These are phyloP conservation scores for Nesoenas mayeri DNA, from an alignment of 2,113 vertebrate genomes.

Conservation along the genomic window DNA sequence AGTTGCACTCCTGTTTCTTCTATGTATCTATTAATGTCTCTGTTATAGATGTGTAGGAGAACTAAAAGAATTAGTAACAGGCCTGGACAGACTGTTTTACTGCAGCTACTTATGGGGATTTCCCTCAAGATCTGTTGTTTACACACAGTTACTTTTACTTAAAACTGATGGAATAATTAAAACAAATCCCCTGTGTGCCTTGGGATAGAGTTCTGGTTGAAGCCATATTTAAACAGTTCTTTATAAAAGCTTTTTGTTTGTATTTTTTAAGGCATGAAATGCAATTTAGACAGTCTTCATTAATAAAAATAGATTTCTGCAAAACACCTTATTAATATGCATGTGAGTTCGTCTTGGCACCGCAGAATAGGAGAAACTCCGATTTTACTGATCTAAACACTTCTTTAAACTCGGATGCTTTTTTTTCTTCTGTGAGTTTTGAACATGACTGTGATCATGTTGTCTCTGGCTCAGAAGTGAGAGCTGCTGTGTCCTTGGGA, in stretches of 20 bases:
- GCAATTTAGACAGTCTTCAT: slow-evolving; percentile 21
- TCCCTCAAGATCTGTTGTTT: slow-evolving; percentile 46
- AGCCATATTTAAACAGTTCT: not conserved
- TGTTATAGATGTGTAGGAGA: not conserved
- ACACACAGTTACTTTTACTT: slow-evolving; percentile 55
- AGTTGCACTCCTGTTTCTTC: not conserved
- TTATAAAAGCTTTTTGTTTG: not conserved
- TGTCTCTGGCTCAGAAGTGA: not conserved
- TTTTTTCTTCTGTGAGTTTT: not conserved
- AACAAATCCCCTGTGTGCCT: slow-evolving; percentile 40
- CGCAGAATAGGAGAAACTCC: not conserved
- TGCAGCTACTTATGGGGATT: not conserved
- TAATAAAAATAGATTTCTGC: slow-evolving; percentile 30
- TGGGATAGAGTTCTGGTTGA: not conserved
- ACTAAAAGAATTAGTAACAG: not conserved
- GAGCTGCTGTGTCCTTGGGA: not conserved
- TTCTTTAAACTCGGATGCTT: not conserved
- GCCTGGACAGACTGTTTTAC: not conserved
- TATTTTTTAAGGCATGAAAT: not conserved
- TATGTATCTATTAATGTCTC: not conserved
- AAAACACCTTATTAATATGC: slow-evolving; percentile 1
- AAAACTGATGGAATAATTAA: slow-evolving; percentile 67
- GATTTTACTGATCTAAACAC: not conserved
- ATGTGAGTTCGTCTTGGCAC: not conserved
- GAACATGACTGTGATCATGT: not conserved